Percentiles rank a stretch among this genome's conserved stretches.
Evolutionary conservation across 2,113 vertebrate species (phyloP).

Genomic region (Spizaetus ornatus): DNA sequence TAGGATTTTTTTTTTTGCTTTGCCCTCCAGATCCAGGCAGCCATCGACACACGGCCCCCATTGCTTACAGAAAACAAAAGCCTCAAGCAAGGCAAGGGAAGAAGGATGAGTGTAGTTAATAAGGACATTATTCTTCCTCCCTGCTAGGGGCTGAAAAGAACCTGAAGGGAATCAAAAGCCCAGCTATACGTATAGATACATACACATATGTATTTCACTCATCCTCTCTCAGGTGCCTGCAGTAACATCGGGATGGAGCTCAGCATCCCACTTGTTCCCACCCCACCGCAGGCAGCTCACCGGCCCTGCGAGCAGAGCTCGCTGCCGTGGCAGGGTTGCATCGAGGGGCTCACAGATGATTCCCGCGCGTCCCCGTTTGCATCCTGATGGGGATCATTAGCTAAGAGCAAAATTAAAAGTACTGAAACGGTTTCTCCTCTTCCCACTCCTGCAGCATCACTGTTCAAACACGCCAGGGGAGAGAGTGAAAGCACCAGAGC

Average conservation of each 20-base stretch:
- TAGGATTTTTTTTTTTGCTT: neutral
- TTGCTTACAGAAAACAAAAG: neutral
- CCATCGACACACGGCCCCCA: neutral
- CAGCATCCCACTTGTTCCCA: neutral
- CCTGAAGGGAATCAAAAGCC: neutral
- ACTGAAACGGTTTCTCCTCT: neutral
- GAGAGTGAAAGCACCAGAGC: neutral
- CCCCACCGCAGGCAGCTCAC: neutral
- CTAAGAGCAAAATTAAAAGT: neutral
- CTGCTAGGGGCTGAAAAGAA: neutral
- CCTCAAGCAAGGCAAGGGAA: neutral
- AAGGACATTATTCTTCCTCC: neutral
- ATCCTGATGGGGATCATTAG: neutral
- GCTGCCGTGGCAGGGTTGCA: neutral
- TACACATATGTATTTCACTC: neutral
- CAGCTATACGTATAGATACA: accelerated
- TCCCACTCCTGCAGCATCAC: neutral
- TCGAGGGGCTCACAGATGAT: accelerated
- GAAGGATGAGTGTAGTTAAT: neutral
- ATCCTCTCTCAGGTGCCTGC: neutral
- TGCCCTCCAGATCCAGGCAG: neutral
- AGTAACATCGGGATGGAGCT: neutral
- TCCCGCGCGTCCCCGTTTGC: accelerated
- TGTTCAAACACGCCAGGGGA: neutral
- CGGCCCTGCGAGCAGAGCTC: neutral